Evolutionary conservation across 2,888 invertebrate species (phyloP), one percentile per base, ranked within the genome.

Genomic region (Limnephilus marmoratus): DNA sequence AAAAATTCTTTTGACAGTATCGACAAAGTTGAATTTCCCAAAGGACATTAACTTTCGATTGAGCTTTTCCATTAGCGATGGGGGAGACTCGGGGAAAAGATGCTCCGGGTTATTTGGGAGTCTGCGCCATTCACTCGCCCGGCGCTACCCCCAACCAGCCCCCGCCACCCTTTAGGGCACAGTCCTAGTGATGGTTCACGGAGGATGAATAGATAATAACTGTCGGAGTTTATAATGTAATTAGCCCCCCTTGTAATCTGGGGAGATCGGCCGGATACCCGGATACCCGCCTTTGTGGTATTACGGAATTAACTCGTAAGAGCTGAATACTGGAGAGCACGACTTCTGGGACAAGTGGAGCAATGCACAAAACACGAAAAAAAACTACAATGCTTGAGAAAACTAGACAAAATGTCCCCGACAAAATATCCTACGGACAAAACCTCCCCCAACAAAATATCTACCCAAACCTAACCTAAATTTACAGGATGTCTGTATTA

Each of bases 21-120:
- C 93, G 93, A 91, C 93, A 93, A 93, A 93, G 93, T 93, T 93
- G 93, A 93, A 93, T 93, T 93, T 93, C 93, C 93, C 93, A 93
- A 93, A 93, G 93, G 93, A 93, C 93, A 93, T 93, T 93, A 93
- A 93, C 93, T 93, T 93, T 93, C 93, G 93, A 93, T 93, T 93
- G 93, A 93, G 93, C 92, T 92, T 93, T 93, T 93, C 93, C 93
- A 93, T 93, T 93, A 93, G 93, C 93, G 92, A 91, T 41, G 85
- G 81, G 92, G 92, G 92, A 68, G 45, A 49, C 41, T 34, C 34
- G 81, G 86, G 89, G 91, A 88, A 92, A 91, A 93, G 93, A 93
- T 91, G 92, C 90, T 87, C 53, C 90, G 90, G 91, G 92, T 91
- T 92, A 85, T 92, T 92, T 90, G 90, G 90, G 91, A 92, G 92